Percentiles rank a stretch among this genome's conserved stretches.
These are phyloP conservation scores for Drosophila athabasca DNA, from an alignment of 1,140 invertebrate genomes.

Conservation along the genomic window DNA sequence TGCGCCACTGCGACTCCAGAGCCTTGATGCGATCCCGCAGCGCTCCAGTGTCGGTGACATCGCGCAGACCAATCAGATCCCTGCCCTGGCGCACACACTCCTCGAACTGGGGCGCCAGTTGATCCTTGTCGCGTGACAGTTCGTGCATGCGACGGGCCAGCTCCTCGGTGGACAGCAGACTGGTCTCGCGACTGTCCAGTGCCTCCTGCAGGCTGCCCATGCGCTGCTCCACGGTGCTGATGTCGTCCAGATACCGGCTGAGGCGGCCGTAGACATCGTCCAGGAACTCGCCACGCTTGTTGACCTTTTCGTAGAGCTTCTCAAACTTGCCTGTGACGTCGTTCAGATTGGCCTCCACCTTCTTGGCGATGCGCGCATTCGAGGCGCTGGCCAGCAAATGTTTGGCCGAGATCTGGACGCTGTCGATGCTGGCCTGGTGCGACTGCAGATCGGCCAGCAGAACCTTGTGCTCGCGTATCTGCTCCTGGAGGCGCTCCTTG, in stretches of 20 bases:
- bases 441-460: conserved; percentile 93
- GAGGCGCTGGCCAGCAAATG: conserved; percentile 92
- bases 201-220: conserved; percentile 89
- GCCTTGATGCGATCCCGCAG: conserved; percentile 95
- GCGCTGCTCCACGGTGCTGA: conserved; percentile 89
- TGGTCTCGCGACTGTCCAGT: conserved; percentile 89
- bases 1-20: conserved; percentile 94
- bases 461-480: conserved; percentile 92
- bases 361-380: conserved; percentile 94
- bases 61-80: conserved; percentile 93
- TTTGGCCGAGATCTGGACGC: conserved; percentile 90
- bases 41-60: conserved; percentile 93
- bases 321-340: conserved; percentile 93
- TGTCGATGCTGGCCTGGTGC: conserved; percentile 92
- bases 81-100: conserved; percentile 92
- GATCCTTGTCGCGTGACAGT: conserved; percentile 84
- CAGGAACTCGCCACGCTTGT: conserved; percentile 91
- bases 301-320: conserved; percentile 91
- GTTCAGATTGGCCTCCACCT: conserved; percentile 93
- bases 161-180: conserved; percentile 88
- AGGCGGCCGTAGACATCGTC: conserved; percentile 91
- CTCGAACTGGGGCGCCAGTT: conserved; percentile 87
- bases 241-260: conserved; percentile 89
- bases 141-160: conserved; percentile 87
- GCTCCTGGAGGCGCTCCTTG: conserved; percentile 95